Percentiles rank a stretch among this genome's conserved stretches.
Conservation (phyloP, 2,888 invertebrate genomes). For the Axea sp. region DNA sequence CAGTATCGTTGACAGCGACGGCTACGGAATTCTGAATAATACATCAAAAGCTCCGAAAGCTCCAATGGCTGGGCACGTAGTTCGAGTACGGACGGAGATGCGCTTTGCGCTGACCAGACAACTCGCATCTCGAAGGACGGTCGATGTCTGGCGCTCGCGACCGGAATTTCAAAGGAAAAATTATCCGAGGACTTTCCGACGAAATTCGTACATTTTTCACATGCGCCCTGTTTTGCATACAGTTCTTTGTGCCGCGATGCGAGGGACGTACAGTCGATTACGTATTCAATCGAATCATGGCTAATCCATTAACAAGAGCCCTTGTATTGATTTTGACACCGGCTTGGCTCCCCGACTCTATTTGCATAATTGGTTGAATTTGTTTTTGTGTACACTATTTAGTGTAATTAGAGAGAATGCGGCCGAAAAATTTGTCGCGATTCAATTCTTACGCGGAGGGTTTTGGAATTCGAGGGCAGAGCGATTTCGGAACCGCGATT, state of each 20-base stretch:
- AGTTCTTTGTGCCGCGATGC: constrained; percentile 18
- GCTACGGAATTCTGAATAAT: constrained; percentile 70
- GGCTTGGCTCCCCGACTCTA: constrained; percentile 2
- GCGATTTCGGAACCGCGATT: too few species aligned
- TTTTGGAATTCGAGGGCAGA: too few species aligned
- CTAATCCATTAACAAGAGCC: constrained; percentile 44
- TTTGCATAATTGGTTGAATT: constrained; percentile 47
- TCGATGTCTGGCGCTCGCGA: constrained; percentile 22
- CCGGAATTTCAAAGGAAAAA: constrained; percentile 48
- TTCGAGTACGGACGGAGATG: constrained; percentile 27
- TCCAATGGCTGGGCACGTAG: constrained; percentile 30
- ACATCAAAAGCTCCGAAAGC: constrained; percentile 68
- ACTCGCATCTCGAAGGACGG: constrained; percentile 45
- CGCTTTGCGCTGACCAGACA: constrained; percentile 55
- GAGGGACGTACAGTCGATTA: too few species aligned
- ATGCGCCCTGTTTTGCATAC: constrained; percentile 26
- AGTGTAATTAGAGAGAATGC: constrained; percentile 30
- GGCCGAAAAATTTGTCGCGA: constrained; percentile 24
- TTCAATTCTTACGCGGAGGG: neutral
- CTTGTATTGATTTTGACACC: constrained; percentile 48
- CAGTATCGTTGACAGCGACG: constrained; percentile 58
- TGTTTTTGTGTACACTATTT: constrained; percentile 46
- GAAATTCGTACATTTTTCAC: constrained; percentile 38
- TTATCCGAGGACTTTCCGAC: constrained; percentile 24
- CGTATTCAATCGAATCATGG: constrained; percentile 47